Percentiles rank a stretch among this genome's conserved stretches.
These are phyloP conservation scores for Ernsta delagoae DNA, from an alignment of 2,888 invertebrate genomes.

Conservation along the genomic window DNA sequence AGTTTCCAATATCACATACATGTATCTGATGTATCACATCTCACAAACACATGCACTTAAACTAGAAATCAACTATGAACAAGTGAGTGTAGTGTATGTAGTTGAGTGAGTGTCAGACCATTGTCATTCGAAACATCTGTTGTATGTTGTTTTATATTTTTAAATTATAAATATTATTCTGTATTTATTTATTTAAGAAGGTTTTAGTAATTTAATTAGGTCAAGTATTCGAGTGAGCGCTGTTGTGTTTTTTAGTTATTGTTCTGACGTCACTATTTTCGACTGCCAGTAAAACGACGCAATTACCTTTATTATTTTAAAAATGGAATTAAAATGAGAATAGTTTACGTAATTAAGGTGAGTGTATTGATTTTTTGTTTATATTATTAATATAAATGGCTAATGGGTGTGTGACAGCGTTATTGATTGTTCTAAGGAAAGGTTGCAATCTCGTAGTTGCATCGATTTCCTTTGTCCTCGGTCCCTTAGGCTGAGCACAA, in stretches of 20 bases:
- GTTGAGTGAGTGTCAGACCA: slow-evolving; percentile 47
- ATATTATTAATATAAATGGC: neutral
- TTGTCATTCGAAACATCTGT: slow-evolving; percentile 77
- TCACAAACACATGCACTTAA: no score
- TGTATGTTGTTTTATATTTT: slow-evolving; percentile 77
- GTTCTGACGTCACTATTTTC: slow-evolving; percentile 86
- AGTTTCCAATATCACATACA: slow-evolving; percentile 40
- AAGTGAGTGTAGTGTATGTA: slow-evolving; percentile 41
- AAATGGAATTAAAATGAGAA: slow-evolving; percentile 83
- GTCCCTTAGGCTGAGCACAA: slow-evolving; percentile 49
- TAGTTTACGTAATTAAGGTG: slow-evolving; percentile 71
- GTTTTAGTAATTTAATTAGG: slow-evolving; percentile 51
- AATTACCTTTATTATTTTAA: slow-evolving; percentile 79
- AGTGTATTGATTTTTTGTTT: slow-evolving; percentile 45
- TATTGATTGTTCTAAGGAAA: slow-evolving; percentile 46
- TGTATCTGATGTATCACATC: slow-evolving; percentile 14
- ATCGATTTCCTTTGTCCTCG: slow-evolving; percentile 84
- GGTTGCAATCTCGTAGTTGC: slow-evolving; percentile 47
- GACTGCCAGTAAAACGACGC: slow-evolving; percentile 86
- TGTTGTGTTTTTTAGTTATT: slow-evolving; percentile 68
- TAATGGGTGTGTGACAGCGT: slow-evolving; percentile 3
- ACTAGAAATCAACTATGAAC: slow-evolving; percentile 39
- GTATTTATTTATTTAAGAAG: slow-evolving; percentile 63
- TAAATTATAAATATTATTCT: slow-evolving; percentile 67
- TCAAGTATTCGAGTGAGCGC: slow-evolving; percentile 59